These are phyloP conservation scores for Campoletis sonorensis DNA, from an alignment of 1,140 invertebrate genomes.

Conservation along the genomic window DNA sequence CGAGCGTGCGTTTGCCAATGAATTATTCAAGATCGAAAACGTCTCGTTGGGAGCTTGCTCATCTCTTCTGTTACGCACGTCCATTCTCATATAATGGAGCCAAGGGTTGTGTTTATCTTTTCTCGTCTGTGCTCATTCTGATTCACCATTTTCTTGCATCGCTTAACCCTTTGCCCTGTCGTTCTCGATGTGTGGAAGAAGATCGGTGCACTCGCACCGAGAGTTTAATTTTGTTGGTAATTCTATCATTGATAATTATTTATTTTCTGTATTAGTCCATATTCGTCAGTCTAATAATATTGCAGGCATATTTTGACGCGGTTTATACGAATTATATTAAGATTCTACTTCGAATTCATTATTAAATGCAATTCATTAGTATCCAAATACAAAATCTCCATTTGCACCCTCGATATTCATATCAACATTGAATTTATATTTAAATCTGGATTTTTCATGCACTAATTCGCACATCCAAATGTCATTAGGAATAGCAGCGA, in stretches of 20 bases:
- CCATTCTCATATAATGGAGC: slow-evolving; percentile 60
- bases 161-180: slow-evolving; percentile 8
- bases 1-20: slow-evolving; percentile 62
- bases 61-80: slow-evolving; percentile 51
- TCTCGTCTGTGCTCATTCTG: background rate
- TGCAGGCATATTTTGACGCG: no score
- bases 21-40: slow-evolving; percentile 63
- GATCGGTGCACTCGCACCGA: no score
- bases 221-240: no score
- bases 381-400: no score
- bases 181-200: background rate
- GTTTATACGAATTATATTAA: no score
- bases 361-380: no score
- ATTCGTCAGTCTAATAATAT: no score
- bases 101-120: slow-evolving; percentile 11
- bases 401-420: background rate
- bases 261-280: no score
- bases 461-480: background rate
- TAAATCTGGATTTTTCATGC: background rate
- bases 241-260: no score
- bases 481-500: background rate
- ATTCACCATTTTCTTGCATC: slow-evolving; percentile 5
- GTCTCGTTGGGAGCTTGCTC: slow-evolving; percentile 40
- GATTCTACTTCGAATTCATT: no score
- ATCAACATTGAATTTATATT: background rate